These are phyloP conservation scores for Rhincodon typus DNA, from an alignment of 2,797 vertebrate species.

Conservation along the genomic window DNA sequence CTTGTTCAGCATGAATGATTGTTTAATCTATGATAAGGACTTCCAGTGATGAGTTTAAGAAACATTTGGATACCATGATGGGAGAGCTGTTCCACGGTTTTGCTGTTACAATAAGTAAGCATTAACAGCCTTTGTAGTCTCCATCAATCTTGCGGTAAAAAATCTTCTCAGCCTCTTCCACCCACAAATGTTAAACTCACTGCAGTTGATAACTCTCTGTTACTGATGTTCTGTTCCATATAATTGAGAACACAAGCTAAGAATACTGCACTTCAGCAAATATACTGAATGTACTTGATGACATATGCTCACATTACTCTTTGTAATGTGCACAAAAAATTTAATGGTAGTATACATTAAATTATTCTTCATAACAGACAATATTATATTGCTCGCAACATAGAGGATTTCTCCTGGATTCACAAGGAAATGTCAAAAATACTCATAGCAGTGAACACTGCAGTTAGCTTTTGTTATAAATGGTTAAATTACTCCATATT, in stretches of 20 bases:
- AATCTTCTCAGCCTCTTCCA: not conserved
- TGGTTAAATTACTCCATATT: not conserved
- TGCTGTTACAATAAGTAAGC: not conserved
- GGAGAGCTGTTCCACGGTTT: not conserved
- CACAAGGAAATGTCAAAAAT: not conserved
- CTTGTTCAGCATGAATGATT: not conserved
- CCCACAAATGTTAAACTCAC: not conserved
- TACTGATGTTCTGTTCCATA: not conserved
- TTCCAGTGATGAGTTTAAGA: not conserved
- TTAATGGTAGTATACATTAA: not conserved
- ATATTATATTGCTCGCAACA: not conserved
- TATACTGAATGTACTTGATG: not conserved
- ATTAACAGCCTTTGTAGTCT: not conserved
- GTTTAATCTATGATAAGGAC: not conserved
- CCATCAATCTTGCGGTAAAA: not conserved
- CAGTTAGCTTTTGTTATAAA: not conserved
- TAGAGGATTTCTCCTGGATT: not conserved
- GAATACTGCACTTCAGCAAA: not conserved
- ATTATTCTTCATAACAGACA: not conserved
- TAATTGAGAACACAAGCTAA: not conserved
- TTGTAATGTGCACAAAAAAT: not conserved
- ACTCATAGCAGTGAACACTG: not conserved
- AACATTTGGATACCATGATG: not conserved
- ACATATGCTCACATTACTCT: not conserved
- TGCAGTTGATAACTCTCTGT: not conserved